Evolutionary conservation across 1,140 invertebrate species (phyloP).

Genomic region (Neelides sp.): DNA sequence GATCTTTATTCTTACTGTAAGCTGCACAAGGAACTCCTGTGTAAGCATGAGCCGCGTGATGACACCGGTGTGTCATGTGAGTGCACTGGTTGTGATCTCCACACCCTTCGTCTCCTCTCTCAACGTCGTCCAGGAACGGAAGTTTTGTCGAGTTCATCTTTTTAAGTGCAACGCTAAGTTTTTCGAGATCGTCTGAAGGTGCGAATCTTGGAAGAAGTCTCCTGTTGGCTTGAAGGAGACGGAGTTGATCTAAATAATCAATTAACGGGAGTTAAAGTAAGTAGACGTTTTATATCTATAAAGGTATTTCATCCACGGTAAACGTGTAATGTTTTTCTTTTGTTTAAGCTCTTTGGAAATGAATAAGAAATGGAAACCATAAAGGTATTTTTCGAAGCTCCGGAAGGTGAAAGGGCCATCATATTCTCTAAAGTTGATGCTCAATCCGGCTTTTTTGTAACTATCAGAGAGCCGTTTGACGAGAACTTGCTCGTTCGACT

Average conservation of each 20-base stretch:
- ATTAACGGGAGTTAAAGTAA: too few species aligned
- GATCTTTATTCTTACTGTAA: constrained; percentile 57
- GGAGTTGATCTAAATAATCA: constrained; percentile 53
- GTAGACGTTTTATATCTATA: too few species aligned
- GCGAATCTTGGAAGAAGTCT: constrained; percentile 44
- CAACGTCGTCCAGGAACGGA: constrained; percentile 29
- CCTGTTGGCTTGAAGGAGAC: constrained; percentile 54
- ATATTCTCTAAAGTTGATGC: constrained; percentile 56
- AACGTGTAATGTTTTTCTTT: not conserved
- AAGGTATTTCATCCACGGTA: not conserved
- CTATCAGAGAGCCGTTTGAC: constrained; percentile 70
- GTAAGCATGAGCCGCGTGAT: constrained; percentile 71
- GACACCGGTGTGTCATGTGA: constrained; percentile 69
- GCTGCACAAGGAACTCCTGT: constrained; percentile 72
- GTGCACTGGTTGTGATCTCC: constrained; percentile 54
- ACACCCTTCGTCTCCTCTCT: constrained; percentile 36
- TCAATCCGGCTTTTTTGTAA: constrained; percentile 61
- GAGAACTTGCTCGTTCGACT: constrained; percentile 73
- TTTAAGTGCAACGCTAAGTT: constrained; percentile 42
- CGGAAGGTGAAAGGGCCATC: constrained; percentile 61
- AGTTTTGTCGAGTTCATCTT: constrained; percentile 32
- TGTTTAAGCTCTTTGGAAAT: not conserved
- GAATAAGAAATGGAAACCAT: constrained; percentile 42
- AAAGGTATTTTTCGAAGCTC: constrained; percentile 81
- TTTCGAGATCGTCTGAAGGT: constrained; percentile 42